Evolutionary conservation across 2,888 invertebrate genomes (phyloP), one percentile per base, ranked within the genome.

Genomic region (Diaprepes abbreviatus): DNA sequence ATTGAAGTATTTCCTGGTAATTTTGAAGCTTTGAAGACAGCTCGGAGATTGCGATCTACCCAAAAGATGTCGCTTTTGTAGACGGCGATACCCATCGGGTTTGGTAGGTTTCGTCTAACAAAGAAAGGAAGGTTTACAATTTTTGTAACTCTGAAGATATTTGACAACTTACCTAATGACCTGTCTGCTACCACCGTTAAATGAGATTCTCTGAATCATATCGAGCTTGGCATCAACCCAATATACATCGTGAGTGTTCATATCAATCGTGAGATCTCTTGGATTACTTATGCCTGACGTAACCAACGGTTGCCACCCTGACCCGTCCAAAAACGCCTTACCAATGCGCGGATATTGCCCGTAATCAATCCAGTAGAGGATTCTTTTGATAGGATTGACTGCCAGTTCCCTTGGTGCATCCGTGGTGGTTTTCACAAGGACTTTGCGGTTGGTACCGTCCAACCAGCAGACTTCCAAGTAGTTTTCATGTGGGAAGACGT

Each of bases 181-280:
- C 80, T 94, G 93, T 71, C 94, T 87, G 78, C 91, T 92, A 1
- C 91, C 92, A 0, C 95, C 95, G 28, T 87, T 91, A 82, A 90
- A 94, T 0, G 93, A 91, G n/a, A 96, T 92, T 82, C 93, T 94
- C 81, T 97, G 97, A 65, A 99, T 97, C 78, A 92, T 94, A 81
- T 99, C 98, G 24, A 96, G 86, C 81, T 93, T 93, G 0, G 96
- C 94, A 83, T 99, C 99, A 0, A 97, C 96, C 98, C 98, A 99
- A 83, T 95, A 99, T 0, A 99, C 93, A 81, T 98, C 97, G 79
- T 98, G 95, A 0, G 96, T 97, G 43, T 90, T 85, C 89, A 95
- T 93, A 81, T 98, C 98, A 19, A 98, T 91, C 0, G 96, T 94
- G 28, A 98, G 85, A 82, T 96, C 96, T 69, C 93, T 87, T 0